phyloP scores from a whole-genome alignment of 2,888 invertebrate species.

The Ashinkailepas kermadecensis region DNA sequence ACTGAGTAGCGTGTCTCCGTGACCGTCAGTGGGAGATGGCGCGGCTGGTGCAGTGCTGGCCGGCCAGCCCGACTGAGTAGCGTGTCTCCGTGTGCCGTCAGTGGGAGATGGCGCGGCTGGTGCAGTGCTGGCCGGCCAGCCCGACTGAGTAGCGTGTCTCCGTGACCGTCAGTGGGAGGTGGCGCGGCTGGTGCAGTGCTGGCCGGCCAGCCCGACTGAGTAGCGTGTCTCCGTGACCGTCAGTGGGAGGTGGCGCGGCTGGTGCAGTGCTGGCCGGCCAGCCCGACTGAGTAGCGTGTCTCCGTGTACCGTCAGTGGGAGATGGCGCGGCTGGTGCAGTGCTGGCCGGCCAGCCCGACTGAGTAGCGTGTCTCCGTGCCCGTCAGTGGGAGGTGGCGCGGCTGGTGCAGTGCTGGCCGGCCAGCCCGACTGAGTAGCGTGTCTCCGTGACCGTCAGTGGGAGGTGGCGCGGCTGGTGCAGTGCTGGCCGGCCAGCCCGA shows the following conservation, averaged over 20 bases:
- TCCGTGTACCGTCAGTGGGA: constrained; percentile 49
- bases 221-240: constrained; percentile 42
- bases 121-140: neutral
- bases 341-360: neutral
- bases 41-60: constrained; percentile 7
- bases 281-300: constrained; percentile 19
- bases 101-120: neutral
- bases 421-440: neutral
- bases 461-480: constrained; percentile 12
- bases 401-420: neutral
- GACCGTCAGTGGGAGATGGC: constrained; percentile 48
- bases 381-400: constrained; percentile 47
- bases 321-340: constrained; percentile 7
- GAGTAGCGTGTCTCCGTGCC: constrained; percentile 34
- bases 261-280: neutral
- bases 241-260: constrained; percentile 42
- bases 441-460: constrained; percentile 49
- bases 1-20: constrained; percentile 25
- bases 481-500: neutral
- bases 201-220: neutral
- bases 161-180: constrained; percentile 48
- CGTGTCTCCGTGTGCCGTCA: constrained; percentile 49
- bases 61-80: too few species aligned
- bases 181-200: constrained; percentile 13
- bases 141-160: constrained; percentile 22